These are phyloP conservation scores for Caenorhabditis tropicalis DNA, from an alignment of 1,140 invertebrate genomes.

Conservation along the genomic window DNA sequence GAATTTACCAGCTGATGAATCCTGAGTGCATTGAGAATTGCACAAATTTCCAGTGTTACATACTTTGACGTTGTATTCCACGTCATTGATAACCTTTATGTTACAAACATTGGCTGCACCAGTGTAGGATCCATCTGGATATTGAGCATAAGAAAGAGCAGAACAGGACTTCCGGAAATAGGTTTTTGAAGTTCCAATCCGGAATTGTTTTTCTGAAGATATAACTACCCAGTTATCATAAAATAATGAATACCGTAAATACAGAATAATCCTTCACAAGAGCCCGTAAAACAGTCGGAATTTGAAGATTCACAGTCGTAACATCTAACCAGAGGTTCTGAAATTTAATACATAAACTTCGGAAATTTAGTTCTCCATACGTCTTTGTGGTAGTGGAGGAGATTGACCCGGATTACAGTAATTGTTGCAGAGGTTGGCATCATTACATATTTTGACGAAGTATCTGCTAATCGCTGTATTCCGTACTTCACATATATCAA, in stretches of 20 bases:
- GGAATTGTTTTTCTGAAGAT: background rate
- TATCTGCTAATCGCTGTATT: background rate
- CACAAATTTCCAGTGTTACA: conserved; percentile 49
- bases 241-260: background rate
- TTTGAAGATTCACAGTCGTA: conserved; percentile 35
- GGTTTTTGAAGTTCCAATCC: background rate
- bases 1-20: background rate
- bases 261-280: conserved; percentile 40
- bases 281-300: conserved; percentile 21
- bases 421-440: conserved; percentile 30
- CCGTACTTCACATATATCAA: conserved; percentile 35
- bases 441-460: conserved; percentile 33
- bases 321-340: conserved; percentile 48
- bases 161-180: conserved; percentile 28
- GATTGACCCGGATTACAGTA: conserved; percentile 44
- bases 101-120: background rate
- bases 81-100: conserved; percentile 46
- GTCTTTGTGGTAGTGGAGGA: conserved; percentile 37
- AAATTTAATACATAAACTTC: background rate
- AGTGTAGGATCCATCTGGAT: conserved; percentile 37
- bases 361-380: background rate
- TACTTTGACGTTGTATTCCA: conserved; percentile 45
- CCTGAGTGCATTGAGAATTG: conserved; percentile 32
- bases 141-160: conserved; percentile 35
- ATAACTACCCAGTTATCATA: background rate